Evolutionary conservation across 1,140 invertebrate genomes (phyloP), one percentile per base, ranked within the genome.

Genomic region (Euwallacea fornicatus): DNA sequence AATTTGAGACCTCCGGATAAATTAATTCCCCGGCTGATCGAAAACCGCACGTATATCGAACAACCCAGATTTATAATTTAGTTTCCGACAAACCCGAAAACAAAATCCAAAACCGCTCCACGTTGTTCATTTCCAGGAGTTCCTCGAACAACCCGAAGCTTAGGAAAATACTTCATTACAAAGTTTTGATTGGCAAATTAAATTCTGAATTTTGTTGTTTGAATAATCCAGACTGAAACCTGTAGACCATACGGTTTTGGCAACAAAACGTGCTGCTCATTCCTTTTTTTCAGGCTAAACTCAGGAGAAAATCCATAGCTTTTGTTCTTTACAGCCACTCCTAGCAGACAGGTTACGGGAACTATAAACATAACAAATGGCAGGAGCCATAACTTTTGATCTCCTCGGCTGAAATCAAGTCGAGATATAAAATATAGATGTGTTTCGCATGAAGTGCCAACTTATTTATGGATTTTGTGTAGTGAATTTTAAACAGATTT

Each of bases 361-460:
- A 65, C 62, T 65, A 65, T 65, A 53, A 65, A 65, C 44, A 50
- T 65, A 53, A 65, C 21, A 41, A 50, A 65, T 50, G 44, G 33
- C 46, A 65, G 11, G 15, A 8, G 46, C 50, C 62, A 54, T 65
- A 65, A 65, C 46, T 53, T 65, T 65, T 65, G 46, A 65, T 53
- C 16, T 63, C 47, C 46, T 50, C 47, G 62, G 21, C 44, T 50
- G 16, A 65, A 65, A 65, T 65, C 62, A 65, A 65, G 64, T 54
- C 64, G 64, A 59, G 66, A 59, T 67, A 67, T 67, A 59, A 67
- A 67, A 67, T 67, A 67, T 67, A 58, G 66, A 67, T 60, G 66
- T 8, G 66, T 46, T 67, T 67, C 55, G 66, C 56, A 67, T 67
- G 66, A 67, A 67, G 66, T 67, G 66, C 55, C 66, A 67, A 67